A percentile compares a stretch with the other conserved stretches of the same genome.
phyloP scores from a whole-genome alignment of 2,113 vertebrate genomes.

The Spea bombifrons region DNA sequence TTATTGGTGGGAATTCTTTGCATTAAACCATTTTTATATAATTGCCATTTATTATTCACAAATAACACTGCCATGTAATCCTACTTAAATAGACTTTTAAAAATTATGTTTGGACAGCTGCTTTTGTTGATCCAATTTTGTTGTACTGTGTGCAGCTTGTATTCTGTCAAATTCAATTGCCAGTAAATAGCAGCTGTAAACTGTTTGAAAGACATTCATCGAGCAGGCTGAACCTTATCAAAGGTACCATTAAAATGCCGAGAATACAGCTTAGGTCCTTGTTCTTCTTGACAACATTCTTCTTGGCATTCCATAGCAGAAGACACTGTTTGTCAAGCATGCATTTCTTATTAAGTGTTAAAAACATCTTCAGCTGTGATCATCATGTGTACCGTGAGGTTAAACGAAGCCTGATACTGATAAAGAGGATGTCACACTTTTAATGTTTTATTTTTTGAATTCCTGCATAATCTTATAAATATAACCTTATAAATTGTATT shows the following conservation, averaged over 20 bases:
- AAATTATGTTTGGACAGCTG: background rate
- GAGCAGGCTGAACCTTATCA: background rate
- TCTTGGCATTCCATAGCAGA: background rate
- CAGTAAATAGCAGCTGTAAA: background rate
- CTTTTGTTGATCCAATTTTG: background rate
- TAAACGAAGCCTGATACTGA: too few species aligned
- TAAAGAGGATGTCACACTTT: too few species aligned
- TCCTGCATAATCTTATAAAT: too few species aligned
- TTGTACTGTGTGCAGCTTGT: background rate
- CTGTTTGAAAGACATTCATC: background rate
- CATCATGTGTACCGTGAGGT: too few species aligned
- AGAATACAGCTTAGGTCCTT: background rate
- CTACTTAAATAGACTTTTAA: too few species aligned
- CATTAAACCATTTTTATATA: too few species aligned
- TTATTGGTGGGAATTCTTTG: too few species aligned
- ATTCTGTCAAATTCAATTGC: background rate
- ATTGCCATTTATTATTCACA: too few species aligned
- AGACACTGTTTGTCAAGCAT: background rate
- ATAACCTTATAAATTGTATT: too few species aligned
- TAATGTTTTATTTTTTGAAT: too few species aligned
- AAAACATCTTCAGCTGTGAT: too few species aligned
- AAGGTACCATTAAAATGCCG: background rate
- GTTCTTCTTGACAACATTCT: background rate
- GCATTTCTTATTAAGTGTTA: background rate
- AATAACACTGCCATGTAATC: too few species aligned